Evolutionary conservation across 1,140 invertebrate genomes (phyloP).

Genomic region (Medauroidea extradentata): DNA sequence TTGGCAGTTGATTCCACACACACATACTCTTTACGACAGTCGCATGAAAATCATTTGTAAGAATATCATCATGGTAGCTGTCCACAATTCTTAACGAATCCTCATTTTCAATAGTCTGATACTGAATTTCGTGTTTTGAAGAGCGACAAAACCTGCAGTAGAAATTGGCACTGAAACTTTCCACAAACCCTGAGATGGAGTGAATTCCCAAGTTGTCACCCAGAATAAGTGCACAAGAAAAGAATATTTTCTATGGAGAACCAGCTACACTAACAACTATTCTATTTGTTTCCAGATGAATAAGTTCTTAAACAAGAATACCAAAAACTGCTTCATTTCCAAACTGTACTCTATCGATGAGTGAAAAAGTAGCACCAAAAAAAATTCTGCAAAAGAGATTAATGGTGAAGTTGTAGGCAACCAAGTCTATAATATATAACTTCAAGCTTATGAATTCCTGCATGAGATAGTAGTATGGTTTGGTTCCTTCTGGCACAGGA

Average conservation of each 20-base stretch:
- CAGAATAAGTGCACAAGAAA: conserved; percentile 25
- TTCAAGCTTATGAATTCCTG: neutral
- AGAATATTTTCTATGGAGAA: conserved; percentile 24
- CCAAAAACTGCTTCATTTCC: conserved; percentile 24
- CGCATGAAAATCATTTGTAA: conserved; percentile 10
- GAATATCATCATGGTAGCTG: conserved; percentile 13
- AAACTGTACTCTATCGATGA: conserved; percentile 7
- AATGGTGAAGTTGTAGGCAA: neutral
- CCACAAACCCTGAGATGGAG: conserved; percentile 30
- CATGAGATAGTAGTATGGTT: too few relatives aligned
- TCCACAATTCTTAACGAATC: conserved; percentile 21
- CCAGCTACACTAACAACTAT: conserved; percentile 22
- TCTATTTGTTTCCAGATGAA: conserved; percentile 25
- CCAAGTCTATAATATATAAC: neutral
- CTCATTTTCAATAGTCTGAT: conserved; percentile 16
- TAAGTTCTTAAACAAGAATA: conserved; percentile 29
- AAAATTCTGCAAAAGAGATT: conserved; percentile 1
- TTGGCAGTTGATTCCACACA: conserved; percentile 13
- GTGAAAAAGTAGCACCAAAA: neutral
- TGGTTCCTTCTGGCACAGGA: too few relatives aligned
- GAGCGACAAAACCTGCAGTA: conserved; percentile 32
- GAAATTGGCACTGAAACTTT: conserved; percentile 27
- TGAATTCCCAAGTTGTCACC: conserved; percentile 39
- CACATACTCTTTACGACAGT: conserved; percentile 20
- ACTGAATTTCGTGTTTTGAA: conserved; percentile 10